Conservation (phyloP, 1,140 invertebrate genomes). For the Heliconius hermathena region DNA sequence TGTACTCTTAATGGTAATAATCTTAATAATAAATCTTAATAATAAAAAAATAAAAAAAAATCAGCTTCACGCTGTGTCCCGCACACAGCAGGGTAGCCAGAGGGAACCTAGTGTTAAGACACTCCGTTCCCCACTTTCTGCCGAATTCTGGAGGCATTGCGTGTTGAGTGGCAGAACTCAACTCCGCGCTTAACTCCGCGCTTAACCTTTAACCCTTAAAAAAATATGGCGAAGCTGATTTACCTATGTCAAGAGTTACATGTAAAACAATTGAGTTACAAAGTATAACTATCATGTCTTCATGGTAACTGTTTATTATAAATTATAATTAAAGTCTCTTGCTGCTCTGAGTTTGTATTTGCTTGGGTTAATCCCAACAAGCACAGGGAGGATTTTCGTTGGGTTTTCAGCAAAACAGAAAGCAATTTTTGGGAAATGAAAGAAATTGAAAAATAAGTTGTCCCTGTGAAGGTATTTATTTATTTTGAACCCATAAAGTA, state of each 20-base stretch:
- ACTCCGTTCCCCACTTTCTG: too few relatives aligned
- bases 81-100: too few relatives aligned
- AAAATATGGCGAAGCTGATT: too few relatives aligned
- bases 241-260: neutral
- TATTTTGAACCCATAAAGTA: neutral
- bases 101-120: too few relatives aligned
- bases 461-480: neutral
- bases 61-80: too few relatives aligned
- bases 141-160: too few relatives aligned
- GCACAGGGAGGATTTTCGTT: neutral
- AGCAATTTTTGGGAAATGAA: neutral
- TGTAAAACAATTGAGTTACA: neutral
- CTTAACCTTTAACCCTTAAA: too few relatives aligned
- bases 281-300: neutral
- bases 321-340: slow-evolving; percentile 3
- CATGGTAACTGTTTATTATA: neutral
- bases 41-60: too few relatives aligned
- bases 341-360: neutral
- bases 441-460: neutral
- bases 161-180: too few relatives aligned
- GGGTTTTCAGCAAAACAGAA: neutral
- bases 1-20: too few relatives aligned
- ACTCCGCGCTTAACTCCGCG: too few relatives aligned
- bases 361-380: slow-evolving; percentile 6
- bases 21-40: too few relatives aligned